A percentile compares a stretch with the other conserved stretches of the same genome.
Conservation (phyloP, 2,113 vertebrate species). For the Rattus rattus region DNA sequence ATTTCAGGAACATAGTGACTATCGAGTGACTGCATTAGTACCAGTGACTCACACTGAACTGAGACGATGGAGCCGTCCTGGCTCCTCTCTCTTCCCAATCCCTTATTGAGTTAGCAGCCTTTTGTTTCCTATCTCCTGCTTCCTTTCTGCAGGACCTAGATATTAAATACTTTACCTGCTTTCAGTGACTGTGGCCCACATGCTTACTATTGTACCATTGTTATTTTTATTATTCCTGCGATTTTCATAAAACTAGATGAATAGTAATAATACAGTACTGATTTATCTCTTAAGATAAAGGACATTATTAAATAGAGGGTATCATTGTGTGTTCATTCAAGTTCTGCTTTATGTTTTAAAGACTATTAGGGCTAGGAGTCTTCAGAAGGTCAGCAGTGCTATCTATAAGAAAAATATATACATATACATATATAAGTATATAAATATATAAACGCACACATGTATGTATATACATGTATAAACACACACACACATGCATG, state of each 20-base stretch:
- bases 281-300: background rate
- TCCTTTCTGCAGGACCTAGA: background rate
- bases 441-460: background rate
- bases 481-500: too few relatives aligned
- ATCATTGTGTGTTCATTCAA: background rate
- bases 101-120: background rate
- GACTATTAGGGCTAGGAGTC: background rate
- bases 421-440: background rate
- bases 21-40: background rate
- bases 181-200: background rate
- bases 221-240: background rate
- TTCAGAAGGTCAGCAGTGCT: background rate
- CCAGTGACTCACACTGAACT: background rate
- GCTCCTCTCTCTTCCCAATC: background rate
- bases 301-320: background rate
- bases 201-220: background rate
- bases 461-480: background rate
- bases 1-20: background rate
- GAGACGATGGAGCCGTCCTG: background rate
- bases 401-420: background rate
- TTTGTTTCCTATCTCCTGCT: background rate
- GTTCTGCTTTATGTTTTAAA: slow-evolving; percentile 42
- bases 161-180: background rate
- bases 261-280: background rate
- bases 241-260: slow-evolving; percentile 3